These are phyloP conservation scores for Dolichopus griseipennis DNA, from an alignment of 2,888 invertebrate species.

Conservation along the genomic window DNA sequence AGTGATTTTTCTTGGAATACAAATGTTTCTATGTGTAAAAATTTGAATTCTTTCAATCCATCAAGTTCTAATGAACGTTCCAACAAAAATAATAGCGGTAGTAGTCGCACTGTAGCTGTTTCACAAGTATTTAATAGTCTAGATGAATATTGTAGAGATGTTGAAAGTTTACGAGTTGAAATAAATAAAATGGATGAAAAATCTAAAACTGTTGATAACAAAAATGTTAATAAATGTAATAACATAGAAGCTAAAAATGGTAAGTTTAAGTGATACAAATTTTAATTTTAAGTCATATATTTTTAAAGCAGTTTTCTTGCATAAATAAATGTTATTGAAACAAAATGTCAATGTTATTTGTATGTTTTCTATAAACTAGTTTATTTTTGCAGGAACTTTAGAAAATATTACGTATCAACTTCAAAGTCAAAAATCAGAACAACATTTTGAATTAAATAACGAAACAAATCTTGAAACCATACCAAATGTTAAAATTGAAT, in stretches of 20 bases:
- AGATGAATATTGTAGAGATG: constrained; percentile 48
- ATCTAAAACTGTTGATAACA: constrained; percentile 11
- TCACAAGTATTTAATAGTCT: constrained; percentile 57
- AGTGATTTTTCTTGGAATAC: constrained; percentile 9
- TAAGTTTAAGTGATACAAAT: too few relatives aligned
- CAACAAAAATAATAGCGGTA: constrained; percentile 34
- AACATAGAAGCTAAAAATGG: too few relatives aligned
- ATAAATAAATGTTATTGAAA: too few relatives aligned
- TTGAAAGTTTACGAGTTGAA: constrained; percentile 33
- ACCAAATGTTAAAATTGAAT: constrained; percentile 7
- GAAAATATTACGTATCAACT: too few relatives aligned
- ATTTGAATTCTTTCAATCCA: constrained; percentile 28
- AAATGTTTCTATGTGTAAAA: constrained; percentile 10
- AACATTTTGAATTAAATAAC: constrained; percentile 2
- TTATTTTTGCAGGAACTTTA: too few relatives aligned
- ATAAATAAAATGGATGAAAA: constrained; percentile 30
- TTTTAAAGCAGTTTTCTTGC: too few relatives aligned
- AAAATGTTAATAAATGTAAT: too few relatives aligned
- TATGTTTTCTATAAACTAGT: too few relatives aligned
- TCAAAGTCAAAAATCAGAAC: background rate
- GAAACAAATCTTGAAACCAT: constrained; percentile 16
- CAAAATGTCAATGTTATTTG: too few relatives aligned
- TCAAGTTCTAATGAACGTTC: constrained; percentile 14
- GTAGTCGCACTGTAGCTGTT: constrained; percentile 45
- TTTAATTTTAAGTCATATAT: too few relatives aligned